Base-by-base conservation (phyloP, 1,140 invertebrate genomes). In the Acyrthosiphon pisum region DNA sequence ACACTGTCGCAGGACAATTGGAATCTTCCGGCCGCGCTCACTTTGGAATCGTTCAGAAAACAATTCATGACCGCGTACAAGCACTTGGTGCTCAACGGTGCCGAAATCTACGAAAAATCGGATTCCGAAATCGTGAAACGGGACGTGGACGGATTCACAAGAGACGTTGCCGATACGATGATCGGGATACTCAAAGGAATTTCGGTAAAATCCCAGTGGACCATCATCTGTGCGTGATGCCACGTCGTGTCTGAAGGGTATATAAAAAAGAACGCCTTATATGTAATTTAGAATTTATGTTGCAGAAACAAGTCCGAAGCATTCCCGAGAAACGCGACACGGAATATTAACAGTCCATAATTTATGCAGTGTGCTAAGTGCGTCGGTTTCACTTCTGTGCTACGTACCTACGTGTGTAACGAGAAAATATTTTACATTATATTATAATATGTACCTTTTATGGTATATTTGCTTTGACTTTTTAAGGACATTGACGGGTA, bases 41-140 rank as follows among this genome's bases (percentile, higher is more conserved):
- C 26, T n/a, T 60, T 90, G 37, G 37, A 90, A 7, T 90, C 53
- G 14, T 60, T 90, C 14, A 37, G 8, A 41, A 90, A 60, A 44
- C 53, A 44, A 44, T 90, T 90, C 30, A 44, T 26, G 11, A 90
- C 89, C 2, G 4, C 89, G 26, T 90, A 44, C 56, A 90, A 90
- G 35, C 89, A 90, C 6, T n/a, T 90, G 23, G 56, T 90, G 3
- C 14, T 90, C 18, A 90, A 90, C 23, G 89, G 89, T 6, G 89
- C 1, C 0, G 89, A 90, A 0, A 11, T 90, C 11, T 90, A 68
- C 53, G 53, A 44, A 8, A 23, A 14, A 30, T 26, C 53, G 18
- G 18, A 44, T 9, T n/a, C 11, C 7, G 37, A 68, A 60, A 18
- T 7, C 8, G 1, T 44, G 53, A 60, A 48, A 90, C 41, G 35